Percentiles rank a stretch among this genome's conserved stretches.
These are phyloP conservation scores for Chymomyza costata DNA, from an alignment of 1,140 invertebrate species.

Conservation along the genomic window DNA sequence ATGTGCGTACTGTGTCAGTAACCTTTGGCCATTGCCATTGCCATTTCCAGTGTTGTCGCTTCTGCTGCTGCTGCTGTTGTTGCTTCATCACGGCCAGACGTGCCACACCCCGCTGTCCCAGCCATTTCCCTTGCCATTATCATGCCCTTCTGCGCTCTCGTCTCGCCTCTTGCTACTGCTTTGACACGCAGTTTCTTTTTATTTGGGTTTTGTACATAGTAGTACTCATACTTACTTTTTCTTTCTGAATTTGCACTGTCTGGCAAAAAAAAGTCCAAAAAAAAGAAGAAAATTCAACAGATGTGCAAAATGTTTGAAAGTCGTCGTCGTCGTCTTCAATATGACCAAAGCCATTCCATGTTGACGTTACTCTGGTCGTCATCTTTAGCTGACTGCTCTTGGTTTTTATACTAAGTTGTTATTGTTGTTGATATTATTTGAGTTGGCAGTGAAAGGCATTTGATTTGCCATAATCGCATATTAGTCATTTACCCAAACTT, in stretches of 20 bases:
- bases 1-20: conserved; percentile 70
- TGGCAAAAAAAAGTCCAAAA: conserved; percentile 32
- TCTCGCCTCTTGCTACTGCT: conserved; percentile 9
- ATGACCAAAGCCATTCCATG: not conserved
- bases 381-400: conserved; percentile 28
- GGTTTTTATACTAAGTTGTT: not conserved
- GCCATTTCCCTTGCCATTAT: not conserved
- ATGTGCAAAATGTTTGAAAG: conserved; percentile 65
- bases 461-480: conserved; percentile 70
- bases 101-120: conserved; percentile 1
- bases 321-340: conserved; percentile 28
- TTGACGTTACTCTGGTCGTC: conserved; percentile 30
- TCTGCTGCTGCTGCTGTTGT: conserved; percentile 15
- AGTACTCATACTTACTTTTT: conserved; percentile 49
- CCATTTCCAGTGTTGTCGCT: conserved; percentile 34
- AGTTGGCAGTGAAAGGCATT: conserved; percentile 39
- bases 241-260: conserved; percentile 27
- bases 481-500: conserved; percentile 61
- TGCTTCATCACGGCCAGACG: no score
- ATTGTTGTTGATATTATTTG: conserved; percentile 22
- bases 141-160: conserved; percentile 1
- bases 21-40: conserved; percentile 48
- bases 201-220: conserved; percentile 65
- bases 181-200: conserved; percentile 40
- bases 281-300: conserved; percentile 51